phyloP scores from a whole-genome alignment of 2,888 invertebrate species.

The Sinohyriopsis cumingii region DNA sequence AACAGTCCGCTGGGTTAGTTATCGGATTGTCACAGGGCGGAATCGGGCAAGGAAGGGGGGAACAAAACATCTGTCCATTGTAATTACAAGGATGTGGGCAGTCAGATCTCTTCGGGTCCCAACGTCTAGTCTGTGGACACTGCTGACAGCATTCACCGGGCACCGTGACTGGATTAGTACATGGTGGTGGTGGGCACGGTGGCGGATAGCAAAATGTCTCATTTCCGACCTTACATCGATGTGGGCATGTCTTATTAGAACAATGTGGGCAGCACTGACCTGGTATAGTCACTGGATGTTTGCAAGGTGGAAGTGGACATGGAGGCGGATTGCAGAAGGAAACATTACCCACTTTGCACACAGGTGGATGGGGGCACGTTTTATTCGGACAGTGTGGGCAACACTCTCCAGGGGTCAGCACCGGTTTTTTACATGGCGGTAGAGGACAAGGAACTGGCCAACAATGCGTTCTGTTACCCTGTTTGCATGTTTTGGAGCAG shows the following conservation, averaged over 20 bases:
- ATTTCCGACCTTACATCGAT: slow-evolving; percentile 21
- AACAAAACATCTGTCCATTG: too few species aligned
- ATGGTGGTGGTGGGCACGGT: slow-evolving; percentile 22
- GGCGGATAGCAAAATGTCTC: slow-evolving; percentile 20
- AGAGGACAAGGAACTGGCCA: slow-evolving; percentile 24
- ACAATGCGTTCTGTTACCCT: slow-evolving; percentile 1
- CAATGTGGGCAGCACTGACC: slow-evolving; percentile 28
- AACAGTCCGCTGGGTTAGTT: too few species aligned
- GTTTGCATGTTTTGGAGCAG: too few species aligned
- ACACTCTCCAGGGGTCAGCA: slow-evolving; percentile 20
- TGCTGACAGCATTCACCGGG: slow-evolving; percentile 17
- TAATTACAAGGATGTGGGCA: too few species aligned
- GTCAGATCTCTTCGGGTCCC: too few species aligned
- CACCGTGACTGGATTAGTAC: slow-evolving; percentile 13
- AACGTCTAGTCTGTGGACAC: slow-evolving; percentile 8
- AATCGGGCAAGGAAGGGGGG: too few species aligned
- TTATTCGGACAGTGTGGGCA: slow-evolving; percentile 21
- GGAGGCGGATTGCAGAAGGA: slow-evolving; percentile 17
- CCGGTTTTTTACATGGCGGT: slow-evolving; percentile 17
- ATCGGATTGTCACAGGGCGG: too few species aligned
- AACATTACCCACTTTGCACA: too few species aligned
- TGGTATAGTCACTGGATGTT: slow-evolving; percentile 12
- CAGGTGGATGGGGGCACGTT: neutral
- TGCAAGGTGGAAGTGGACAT: slow-evolving; percentile 20
- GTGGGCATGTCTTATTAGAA: slow-evolving; percentile 16